These are phyloP conservation scores for Hypothenemus hampei DNA, from an alignment of 1,140 invertebrate genomes.

Conservation along the genomic window DNA sequence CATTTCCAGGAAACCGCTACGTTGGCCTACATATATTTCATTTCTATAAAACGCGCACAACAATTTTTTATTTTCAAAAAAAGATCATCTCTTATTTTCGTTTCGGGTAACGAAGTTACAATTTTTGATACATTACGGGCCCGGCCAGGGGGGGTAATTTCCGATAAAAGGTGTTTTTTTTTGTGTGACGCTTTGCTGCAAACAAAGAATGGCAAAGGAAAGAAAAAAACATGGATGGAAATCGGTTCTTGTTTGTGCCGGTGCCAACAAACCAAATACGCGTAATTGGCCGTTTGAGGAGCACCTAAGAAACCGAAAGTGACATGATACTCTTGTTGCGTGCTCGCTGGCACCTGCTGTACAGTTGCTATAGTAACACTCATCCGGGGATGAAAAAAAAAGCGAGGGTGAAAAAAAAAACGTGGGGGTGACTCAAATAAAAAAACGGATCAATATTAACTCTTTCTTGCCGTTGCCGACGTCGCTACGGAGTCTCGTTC, in stretches of 20 bases:
- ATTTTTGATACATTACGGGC: too few relatives aligned
- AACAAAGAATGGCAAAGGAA: background rate
- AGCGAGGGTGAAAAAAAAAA: constrained; percentile 45
- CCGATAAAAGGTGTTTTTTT: too few relatives aligned
- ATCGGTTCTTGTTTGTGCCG: constrained; percentile 19
- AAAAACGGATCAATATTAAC: constrained; percentile 49
- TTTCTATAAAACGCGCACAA: background rate
- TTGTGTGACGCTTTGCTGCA: too few relatives aligned
- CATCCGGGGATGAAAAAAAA: constrained; percentile 46
- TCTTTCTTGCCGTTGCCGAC: constrained; percentile 39
- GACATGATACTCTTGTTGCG: constrained; percentile 39
- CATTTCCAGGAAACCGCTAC: constrained; percentile 20
- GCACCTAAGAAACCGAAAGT: constrained; percentile 40
- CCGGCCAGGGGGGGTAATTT: too few relatives aligned
- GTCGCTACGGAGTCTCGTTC: constrained; percentile 19
- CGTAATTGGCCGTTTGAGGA: constrained; percentile 33
- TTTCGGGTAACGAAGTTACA: too few relatives aligned
- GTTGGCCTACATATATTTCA: constrained; percentile 22
- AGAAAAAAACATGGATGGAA: background rate
- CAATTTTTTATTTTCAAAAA: too few relatives aligned
- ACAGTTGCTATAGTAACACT: constrained; percentile 47
- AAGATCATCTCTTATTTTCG: too few relatives aligned
- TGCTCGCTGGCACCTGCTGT: constrained; percentile 45
- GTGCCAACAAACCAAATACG: constrained; percentile 25
- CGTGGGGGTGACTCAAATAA: constrained; percentile 49